Evolutionary conservation across 1,140 invertebrate species (phyloP).

Genomic region (Catajapyx aquilonaris): DNA sequence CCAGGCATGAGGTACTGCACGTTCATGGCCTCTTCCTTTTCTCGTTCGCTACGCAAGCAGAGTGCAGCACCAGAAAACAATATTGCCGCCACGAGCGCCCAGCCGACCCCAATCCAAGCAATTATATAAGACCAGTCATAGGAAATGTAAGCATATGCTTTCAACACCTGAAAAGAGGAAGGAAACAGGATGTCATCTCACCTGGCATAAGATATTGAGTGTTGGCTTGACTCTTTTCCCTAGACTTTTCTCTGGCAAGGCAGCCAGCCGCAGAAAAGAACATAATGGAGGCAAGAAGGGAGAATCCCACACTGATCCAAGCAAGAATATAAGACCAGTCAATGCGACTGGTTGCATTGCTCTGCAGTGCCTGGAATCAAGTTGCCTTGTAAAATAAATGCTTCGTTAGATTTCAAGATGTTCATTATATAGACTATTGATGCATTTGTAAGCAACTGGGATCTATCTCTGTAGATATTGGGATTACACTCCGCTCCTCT

Average conservation of each 20-base stretch:
- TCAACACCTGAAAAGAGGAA: slow-evolving; percentile 46
- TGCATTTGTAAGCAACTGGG: no score
- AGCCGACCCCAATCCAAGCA: slow-evolving; percentile 81
- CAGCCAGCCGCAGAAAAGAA: slow-evolving; percentile 61
- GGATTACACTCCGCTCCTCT: no score
- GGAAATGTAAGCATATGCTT: slow-evolving; percentile 60
- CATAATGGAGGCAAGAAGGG: slow-evolving; percentile 46
- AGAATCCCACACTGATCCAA: slow-evolving; percentile 55
- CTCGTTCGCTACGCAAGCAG: slow-evolving; percentile 74
- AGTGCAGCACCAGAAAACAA: slow-evolving; percentile 79
- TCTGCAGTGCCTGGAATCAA: slow-evolving; percentile 44
- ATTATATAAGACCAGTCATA: slow-evolving; percentile 93
- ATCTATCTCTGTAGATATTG: no score
- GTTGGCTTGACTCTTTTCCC: slow-evolving; percentile 41
- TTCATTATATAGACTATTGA: no score
- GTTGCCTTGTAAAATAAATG: no score
- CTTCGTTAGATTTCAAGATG: no score
- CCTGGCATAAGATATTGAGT: slow-evolving; percentile 77
- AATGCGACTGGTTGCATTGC: slow-evolving; percentile 42
- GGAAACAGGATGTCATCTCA: slow-evolving; percentile 19
- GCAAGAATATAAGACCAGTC: slow-evolving; percentile 70
- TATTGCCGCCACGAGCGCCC: slow-evolving; percentile 67
- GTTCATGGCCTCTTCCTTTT: slow-evolving; percentile 82
- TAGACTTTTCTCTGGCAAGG: slow-evolving; percentile 46
- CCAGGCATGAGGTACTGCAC: slow-evolving; percentile 96